Evolutionary conservation across 2,113 vertebrate genomes (phyloP), one percentile per base, ranked within the genome.

Genomic region (Melanocharis versteri): DNA sequence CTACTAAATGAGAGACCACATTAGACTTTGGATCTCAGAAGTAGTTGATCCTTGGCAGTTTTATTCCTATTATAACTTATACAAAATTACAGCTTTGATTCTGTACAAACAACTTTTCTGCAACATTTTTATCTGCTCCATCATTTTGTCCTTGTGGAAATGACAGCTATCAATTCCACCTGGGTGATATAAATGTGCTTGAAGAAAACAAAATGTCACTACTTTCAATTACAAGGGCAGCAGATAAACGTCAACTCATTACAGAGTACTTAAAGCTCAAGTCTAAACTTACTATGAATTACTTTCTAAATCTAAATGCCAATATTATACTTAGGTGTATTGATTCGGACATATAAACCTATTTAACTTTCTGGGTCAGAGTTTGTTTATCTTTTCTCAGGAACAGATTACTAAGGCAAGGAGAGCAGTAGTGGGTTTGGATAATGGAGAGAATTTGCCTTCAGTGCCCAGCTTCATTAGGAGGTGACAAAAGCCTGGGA

Each of bases 271-370:
- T 95, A 66, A 94, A 91, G 50, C 40, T 93, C 23, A 33, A 45
- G 44, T 84, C 53, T 68, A 90, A 90, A 81, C 62, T 97, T 96
- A 44, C 40, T 87, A 83, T 80, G 85, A 95, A 95, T 95, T 94
- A 93, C 60, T 93, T 90, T 48, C 69, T 88, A 96, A 96, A 94
- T 92, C 80, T 96, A 89, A 96, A 95, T 87, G 83, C 64, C 93
- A 95, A 75, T 93, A 94, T 66, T 93, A 68, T 95, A 77, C 61
- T 90, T 92, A 57, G 40, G 61, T n/a, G 79, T 90, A 96, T 86
- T 61, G 89, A 94, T 89, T 92, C 53, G 93, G 58, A 58, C n/a
- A 53, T 35, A 89, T 19, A 91, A 95, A 83, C 58, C 76, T 50
- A 45, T 83, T 91, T 92, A 73, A 75, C 50, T 94, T 78, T 57